Conservation (phyloP, 2,888 invertebrate genomes). For the Mythimna ferrago region DNA sequence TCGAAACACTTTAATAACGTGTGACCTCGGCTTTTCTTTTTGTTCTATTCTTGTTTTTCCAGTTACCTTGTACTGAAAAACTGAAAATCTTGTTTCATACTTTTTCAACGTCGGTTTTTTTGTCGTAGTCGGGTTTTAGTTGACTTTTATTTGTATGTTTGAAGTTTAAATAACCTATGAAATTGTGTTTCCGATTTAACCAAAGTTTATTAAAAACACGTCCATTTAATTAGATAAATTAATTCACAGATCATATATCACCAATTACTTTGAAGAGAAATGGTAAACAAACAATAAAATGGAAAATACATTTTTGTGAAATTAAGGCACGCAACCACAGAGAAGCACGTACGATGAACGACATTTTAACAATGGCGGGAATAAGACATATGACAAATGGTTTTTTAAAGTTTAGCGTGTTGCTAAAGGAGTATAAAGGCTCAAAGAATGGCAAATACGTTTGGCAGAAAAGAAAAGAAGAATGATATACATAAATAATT, state of each 20-base stretch:
- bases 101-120: no score
- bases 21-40: no score
- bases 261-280: conserved; percentile 15
- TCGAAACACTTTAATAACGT: no score
- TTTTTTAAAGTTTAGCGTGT: background rate
- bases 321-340: conserved; percentile 30
- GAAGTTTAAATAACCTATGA: background rate
- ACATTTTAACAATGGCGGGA: conserved; percentile 21
- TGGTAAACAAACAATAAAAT: conserved; percentile 4
- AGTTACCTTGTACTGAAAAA: no score
- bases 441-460: no score
- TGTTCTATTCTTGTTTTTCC: no score
- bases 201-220: conserved; percentile 3
- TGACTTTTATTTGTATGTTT: no score
- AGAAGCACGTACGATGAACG: conserved; percentile 17
- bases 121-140: no score
- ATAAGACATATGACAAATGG: conserved; percentile 15
- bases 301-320: conserved; percentile 28
- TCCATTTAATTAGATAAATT: conserved; percentile 1
- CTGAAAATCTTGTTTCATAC: no score
- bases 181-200: conserved; percentile 1
- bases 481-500: no score
- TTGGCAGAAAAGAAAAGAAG: no score
- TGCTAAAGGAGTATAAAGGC: no score
- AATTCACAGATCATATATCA: conserved; percentile 22